phyloP scores from a whole-genome alignment of 2,888 invertebrate genomes.

The Gryllus longicercus region DNA sequence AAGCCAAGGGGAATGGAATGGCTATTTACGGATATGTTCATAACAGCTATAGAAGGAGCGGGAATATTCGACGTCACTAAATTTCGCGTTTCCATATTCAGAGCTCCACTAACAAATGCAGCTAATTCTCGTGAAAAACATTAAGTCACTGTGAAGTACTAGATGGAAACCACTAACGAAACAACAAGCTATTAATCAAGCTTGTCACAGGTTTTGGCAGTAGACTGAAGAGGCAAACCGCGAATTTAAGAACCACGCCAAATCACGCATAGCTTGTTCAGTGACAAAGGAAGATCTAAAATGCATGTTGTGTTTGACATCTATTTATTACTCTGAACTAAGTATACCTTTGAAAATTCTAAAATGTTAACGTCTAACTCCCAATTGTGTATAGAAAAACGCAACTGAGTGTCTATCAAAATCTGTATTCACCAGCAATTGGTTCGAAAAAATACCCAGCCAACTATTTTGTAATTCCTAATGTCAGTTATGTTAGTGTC shows the following conservation, averaged over 20 bases:
- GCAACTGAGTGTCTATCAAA: too few relatives aligned
- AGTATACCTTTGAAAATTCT: not conserved
- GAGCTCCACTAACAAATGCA: not conserved
- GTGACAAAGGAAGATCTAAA: conserved; percentile 17
- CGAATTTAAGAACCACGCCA: not conserved
- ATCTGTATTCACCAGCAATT: too few relatives aligned
- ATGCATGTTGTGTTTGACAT: conserved; percentile 17
- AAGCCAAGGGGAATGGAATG: conserved; percentile 22
- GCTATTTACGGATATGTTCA: conserved; percentile 32
- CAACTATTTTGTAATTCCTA: too few relatives aligned
- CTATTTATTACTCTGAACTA: conserved; percentile 6
- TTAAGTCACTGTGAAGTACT: not conserved
- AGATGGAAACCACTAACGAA: not conserved
- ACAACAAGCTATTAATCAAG: conserved; percentile 8
- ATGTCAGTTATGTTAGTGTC: too few relatives aligned
- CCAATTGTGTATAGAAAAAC: too few relatives aligned
- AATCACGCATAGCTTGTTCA: not conserved
- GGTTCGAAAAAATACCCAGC: too few relatives aligned
- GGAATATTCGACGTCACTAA: not conserved
- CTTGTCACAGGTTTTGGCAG: not conserved
- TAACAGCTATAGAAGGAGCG: conserved; percentile 21
- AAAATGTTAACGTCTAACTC: too few relatives aligned
- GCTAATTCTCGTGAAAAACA: conserved; percentile 20
- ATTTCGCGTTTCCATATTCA: conserved; percentile 24
- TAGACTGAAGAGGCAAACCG: not conserved